Conservation (phyloP, 2,113 vertebrate species). For the Calyptommatus sinebrachiatus region DNA sequence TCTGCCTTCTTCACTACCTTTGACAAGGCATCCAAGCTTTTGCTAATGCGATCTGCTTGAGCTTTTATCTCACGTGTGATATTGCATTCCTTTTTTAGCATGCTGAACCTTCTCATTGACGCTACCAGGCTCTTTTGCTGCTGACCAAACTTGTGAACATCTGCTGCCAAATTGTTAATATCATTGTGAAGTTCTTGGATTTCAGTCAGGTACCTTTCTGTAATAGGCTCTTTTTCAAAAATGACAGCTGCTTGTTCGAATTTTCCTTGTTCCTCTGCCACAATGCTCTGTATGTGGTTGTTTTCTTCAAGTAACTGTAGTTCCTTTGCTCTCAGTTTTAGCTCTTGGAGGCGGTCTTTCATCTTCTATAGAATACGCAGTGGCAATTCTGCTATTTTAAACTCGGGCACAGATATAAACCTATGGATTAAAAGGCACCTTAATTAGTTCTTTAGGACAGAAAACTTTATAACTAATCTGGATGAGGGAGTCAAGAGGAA, state of each 20-base stretch:
- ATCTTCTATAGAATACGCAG: conserved; percentile 64
- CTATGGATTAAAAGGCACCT: conserved; percentile 31
- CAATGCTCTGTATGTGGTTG: conserved; percentile 25
- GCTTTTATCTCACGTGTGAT: conserved; percentile 83
- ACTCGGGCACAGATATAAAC: conserved; percentile 33
- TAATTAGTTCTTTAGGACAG: not conserved
- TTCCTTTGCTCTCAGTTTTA: conserved; percentile 80
- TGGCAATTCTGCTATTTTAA: conserved; percentile 10
- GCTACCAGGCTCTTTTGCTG: conserved; percentile 86
- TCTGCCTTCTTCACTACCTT: conserved; percentile 78
- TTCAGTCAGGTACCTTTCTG: conserved; percentile 83
- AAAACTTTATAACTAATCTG: not conserved
- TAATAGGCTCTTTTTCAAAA: conserved; percentile 86
- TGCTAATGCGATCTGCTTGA: conserved; percentile 82
- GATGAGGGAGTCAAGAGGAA: no score
- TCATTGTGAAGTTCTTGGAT: conserved; percentile 82
- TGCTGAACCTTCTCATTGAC: conserved; percentile 90
- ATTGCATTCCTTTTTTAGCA: conserved; percentile 90
- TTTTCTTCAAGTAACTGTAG: conserved; percentile 56
- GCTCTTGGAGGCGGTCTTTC: conserved; percentile 89
- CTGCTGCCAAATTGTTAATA: conserved; percentile 77
- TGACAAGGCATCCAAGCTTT: conserved; percentile 76
- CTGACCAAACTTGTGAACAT: conserved; percentile 84
- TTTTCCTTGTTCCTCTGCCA: conserved; percentile 64
- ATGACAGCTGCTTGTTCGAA: conserved; percentile 83